Evolutionary conservation across 1,140 invertebrate genomes (phyloP).

Genomic region (Lutraria rhynchaena): DNA sequence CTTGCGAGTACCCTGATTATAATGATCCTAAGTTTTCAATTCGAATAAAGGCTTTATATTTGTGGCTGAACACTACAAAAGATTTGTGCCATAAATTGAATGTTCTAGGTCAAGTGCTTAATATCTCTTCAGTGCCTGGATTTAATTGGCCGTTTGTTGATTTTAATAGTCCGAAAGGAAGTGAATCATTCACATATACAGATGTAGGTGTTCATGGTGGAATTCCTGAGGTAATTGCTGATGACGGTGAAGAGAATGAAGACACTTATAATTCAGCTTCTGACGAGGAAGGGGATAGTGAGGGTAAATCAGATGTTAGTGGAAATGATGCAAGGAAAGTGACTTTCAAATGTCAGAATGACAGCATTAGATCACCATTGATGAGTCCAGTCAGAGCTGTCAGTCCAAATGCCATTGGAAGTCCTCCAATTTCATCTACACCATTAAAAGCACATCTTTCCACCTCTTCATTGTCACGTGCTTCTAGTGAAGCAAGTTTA

Average conservation of each 20-base stretch:
- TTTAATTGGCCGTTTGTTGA: conserved; percentile 80
- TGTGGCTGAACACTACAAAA: conserved; percentile 95
- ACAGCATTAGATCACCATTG: background rate
- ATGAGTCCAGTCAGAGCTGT: conserved; percentile 42
- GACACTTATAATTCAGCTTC: conserved; percentile 52
- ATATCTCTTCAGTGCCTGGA: conserved; percentile 81
- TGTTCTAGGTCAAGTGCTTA: conserved; percentile 89
- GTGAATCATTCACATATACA: conserved; percentile 43
- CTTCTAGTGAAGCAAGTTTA: conserved; percentile 77
- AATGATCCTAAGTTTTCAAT: conserved; percentile 86
- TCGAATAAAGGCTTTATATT: conserved; percentile 90
- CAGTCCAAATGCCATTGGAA: conserved; percentile 47
- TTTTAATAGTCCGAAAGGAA: conserved; percentile 48
- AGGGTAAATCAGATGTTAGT: background rate
- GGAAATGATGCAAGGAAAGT: conserved; percentile 31
- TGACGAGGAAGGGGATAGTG: conserved; percentile 3
- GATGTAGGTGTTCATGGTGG: conserved; percentile 54
- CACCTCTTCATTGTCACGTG: conserved; percentile 81
- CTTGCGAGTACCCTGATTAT: conserved; percentile 88
- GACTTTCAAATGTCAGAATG: conserved; percentile 16
- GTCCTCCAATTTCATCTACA: conserved; percentile 56
- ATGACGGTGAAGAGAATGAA: conserved; percentile 53
- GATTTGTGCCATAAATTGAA: conserved; percentile 91
- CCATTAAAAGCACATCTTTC: conserved; percentile 51
- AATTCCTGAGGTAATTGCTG: conserved; percentile 70